Conservation (phyloP, 2,797 vertebrate genomes). For the Hippocampus kuda region DNA sequence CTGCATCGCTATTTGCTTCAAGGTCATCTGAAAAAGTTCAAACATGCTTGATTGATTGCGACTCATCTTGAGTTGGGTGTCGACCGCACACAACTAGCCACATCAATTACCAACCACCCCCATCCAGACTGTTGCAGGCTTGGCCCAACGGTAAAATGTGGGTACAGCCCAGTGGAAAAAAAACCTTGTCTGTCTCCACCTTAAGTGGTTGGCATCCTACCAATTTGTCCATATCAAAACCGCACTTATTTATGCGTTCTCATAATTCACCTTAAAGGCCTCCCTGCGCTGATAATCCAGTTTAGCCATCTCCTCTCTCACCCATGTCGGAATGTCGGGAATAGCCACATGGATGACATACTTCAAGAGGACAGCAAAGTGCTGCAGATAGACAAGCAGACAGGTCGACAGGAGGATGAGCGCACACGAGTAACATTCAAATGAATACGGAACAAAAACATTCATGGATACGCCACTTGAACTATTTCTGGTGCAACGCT, state of each 20-base stretch:
- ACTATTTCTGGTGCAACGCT: conserved; percentile 27
- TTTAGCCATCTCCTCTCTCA: conserved; percentile 91
- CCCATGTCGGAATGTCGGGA: conserved; percentile 90
- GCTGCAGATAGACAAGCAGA: conserved; percentile 58
- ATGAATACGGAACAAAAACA: conserved; percentile 1
- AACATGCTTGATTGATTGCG: too few relatives aligned
- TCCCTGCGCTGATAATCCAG: conserved; percentile 91
- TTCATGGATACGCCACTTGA: conserved; percentile 4
- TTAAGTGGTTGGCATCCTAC: neutral
- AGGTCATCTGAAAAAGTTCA: too few relatives aligned
- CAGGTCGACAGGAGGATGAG: neutral
- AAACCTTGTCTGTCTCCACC: neutral
- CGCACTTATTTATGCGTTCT: neutral
- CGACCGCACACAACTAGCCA: too few relatives aligned
- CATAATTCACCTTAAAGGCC: conserved; percentile 83
- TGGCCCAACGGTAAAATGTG: conserved; percentile 23
- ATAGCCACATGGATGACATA: conserved; percentile 92
- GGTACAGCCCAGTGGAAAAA: too few relatives aligned
- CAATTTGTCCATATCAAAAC: neutral
- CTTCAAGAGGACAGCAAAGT: conserved; percentile 90
- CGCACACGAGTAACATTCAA: conserved; percentile 1
- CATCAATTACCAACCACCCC: too few relatives aligned
- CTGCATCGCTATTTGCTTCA: too few relatives aligned
- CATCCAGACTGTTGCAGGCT: neutral
- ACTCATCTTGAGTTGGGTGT: too few relatives aligned